Base-by-base conservation (phyloP, 2,113 vertebrate species). In the Gorsachius goisagi region DNA sequence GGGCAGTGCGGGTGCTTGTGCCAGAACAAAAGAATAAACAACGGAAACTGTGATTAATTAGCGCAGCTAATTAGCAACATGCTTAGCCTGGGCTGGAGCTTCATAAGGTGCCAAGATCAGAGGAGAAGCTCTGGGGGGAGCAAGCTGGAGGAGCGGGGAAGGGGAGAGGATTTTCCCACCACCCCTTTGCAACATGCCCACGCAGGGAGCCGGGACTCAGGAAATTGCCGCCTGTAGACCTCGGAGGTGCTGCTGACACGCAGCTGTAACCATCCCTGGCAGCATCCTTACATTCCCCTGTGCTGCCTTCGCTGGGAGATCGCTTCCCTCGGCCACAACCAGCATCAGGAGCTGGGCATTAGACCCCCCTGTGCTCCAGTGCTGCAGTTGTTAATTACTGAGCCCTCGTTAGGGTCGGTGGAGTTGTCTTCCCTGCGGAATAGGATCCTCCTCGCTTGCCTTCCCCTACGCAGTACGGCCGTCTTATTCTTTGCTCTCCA, bases 21-120 rank as follows among this genome's bases (percentile, higher is more conserved):
- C 0, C 0, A 94, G 89, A 86, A 95, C 72, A 86, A 84, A 94
- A 62, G 91, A 77, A 92, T 89, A 95, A 95, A 93, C 91, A 92
- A 63, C 56, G 83, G 85, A 93, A 96, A 92, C 85, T 64, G 85
- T 90, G 92, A 86, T 95, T 94, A 94, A 96, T 96, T 96, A 96
- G 72, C 8, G 1, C 47, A 47, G 72, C 89, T 90, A 86, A 95
- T 93, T 90, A 94, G 76, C 88, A 56, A 21, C 4, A 5, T 77
- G 83, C 88, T 75, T 49, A 79, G 93, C 79, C 64, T 56, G 59
- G 75, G 59, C 85, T 88, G 60, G 75, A 59, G 75, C 58, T 93
- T 83, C 89, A 64, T 73, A 26, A 83, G n/a, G 32, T 77, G 79
- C 76, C 85, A 66, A 66, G 93, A 73, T 71, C 63, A 69, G 87